phyloP scores from a whole-genome alignment of 2,113 vertebrate species.

The Epinephelus moara region DNA sequence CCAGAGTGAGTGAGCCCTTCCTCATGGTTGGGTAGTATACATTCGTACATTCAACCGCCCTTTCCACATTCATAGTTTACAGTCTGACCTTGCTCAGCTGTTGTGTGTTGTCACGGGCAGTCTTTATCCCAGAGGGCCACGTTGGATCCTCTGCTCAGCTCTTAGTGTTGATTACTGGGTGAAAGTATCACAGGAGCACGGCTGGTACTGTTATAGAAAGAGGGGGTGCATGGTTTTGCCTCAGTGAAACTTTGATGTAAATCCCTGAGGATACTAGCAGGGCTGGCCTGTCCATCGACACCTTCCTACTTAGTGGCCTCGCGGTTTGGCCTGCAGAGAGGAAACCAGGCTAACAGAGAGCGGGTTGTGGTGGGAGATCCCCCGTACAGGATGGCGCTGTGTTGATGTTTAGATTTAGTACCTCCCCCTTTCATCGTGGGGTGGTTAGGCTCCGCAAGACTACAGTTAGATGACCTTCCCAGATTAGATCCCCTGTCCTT shows the following conservation, averaged over 20 bases:
- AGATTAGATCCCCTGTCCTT: constrained; percentile 26
- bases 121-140: constrained; percentile 33
- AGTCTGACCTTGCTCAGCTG: constrained; percentile 80
- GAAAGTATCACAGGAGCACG: constrained; percentile 25
- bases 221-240: constrained; percentile 13
- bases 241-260: constrained; percentile 54
- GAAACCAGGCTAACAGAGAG: constrained; percentile 25
- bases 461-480: constrained; percentile 17
- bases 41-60: constrained; percentile 6
- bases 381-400: constrained; percentile 39
- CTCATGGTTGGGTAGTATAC: not conserved
- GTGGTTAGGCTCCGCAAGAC: constrained; percentile 7
- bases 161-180: constrained; percentile 53
- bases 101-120: constrained; percentile 68
- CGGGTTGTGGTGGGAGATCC: constrained; percentile 43
- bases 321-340: constrained; percentile 14
- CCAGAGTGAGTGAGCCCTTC: constrained; percentile 12
- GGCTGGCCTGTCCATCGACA: constrained; percentile 55
- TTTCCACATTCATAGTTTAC: constrained; percentile 28
- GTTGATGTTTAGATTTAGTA: constrained; percentile 36
- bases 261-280: constrained; percentile 35
- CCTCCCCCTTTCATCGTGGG: constrained; percentile 25
- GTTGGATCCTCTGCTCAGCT: constrained; percentile 20
- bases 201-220: constrained; percentile 35
- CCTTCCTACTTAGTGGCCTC: constrained; percentile 17